These are phyloP conservation scores for Noctilio leporinus DNA, from an alignment of 2,113 vertebrate genomes.

Conservation along the genomic window DNA sequence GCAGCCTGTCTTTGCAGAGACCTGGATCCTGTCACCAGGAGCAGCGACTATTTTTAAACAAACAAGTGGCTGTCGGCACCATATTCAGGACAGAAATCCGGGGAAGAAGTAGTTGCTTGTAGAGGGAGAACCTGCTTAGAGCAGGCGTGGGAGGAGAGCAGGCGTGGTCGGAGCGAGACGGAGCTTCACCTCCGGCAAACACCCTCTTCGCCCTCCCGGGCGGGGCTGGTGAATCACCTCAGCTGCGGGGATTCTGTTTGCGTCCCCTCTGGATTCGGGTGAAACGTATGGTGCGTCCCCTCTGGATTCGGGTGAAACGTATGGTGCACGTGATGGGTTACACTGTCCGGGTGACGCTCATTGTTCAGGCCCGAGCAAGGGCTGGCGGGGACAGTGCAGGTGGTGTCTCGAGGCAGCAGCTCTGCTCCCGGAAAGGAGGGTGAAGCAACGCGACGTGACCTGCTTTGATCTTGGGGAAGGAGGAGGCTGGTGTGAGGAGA, in stretches of 20 bases:
- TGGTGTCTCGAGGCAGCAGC: rapidly evolving
- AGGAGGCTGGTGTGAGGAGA: rapidly evolving
- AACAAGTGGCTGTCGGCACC: background rate
- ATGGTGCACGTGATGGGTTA: rapidly evolving
- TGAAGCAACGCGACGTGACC: rapidly evolving
- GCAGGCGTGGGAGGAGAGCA: rapidly evolving
- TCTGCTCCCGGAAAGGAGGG: background rate
- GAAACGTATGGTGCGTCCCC: background rate
- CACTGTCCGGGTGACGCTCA: rapidly evolving
- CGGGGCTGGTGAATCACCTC: background rate
- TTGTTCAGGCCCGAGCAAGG: background rate
- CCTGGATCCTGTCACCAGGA: background rate
- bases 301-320: background rate
- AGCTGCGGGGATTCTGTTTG: rapidly evolving
- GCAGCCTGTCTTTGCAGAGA: background rate
- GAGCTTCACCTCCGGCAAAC: rapidly evolving
- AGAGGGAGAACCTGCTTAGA: background rate
- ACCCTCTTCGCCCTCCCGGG: rapidly evolving
- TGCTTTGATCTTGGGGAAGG: background rate
- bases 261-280: background rate
- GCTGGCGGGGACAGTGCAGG: background rate
- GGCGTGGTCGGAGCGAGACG: rapidly evolving
- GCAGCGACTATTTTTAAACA: background rate
- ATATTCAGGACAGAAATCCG: background rate
- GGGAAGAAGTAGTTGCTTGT: background rate